Conservation (phyloP, 2,888 invertebrate genomes). For the Rugalucina vietnamica region DNA sequence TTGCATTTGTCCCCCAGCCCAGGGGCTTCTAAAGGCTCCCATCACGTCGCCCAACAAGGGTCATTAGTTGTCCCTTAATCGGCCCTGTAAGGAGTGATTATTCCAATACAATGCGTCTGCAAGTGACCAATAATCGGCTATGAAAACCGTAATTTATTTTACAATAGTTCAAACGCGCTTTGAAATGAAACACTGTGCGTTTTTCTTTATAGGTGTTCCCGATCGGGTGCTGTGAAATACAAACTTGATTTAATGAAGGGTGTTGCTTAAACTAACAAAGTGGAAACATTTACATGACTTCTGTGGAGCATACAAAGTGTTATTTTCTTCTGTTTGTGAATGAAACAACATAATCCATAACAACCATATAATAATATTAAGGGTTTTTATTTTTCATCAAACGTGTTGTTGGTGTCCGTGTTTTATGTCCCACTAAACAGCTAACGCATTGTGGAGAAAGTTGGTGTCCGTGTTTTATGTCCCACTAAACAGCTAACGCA, state of each 20-base stretch:
- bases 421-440: no score
- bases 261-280: neutral
- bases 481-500: no score
- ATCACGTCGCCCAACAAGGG: neutral
- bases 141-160: conserved; percentile 5
- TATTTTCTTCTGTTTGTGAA: no score
- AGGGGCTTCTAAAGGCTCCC: neutral
- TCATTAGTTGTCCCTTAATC: neutral
- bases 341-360: no score
- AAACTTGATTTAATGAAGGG: neutral
- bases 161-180: conserved; percentile 1
- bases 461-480: no score
- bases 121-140: conserved; percentile 7
- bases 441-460: no score
- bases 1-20: neutral
- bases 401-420: no score
- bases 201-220: neutral
- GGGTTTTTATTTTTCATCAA: no score
- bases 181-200: neutral
- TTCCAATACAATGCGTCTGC: neutral
- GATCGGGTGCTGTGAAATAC: neutral
- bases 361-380: no score
- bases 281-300: neutral
- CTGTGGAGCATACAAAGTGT: neutral
- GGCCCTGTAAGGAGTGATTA: neutral